Evolutionary conservation across 2,888 invertebrate species (phyloP).

Genomic region (Chironomus tentans): DNA sequence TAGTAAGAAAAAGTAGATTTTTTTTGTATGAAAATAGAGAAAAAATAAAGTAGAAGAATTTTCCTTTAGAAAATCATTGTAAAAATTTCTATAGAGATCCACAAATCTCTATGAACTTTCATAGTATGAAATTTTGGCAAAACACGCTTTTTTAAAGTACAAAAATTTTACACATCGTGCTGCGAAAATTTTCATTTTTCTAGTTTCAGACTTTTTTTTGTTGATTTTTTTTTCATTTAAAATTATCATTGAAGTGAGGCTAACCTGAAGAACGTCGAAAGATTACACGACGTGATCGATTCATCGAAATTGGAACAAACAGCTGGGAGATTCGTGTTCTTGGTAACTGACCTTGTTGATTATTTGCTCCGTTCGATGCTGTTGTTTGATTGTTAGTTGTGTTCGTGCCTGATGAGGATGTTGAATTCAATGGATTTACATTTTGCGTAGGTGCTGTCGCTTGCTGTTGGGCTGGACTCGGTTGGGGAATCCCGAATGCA

Average conservation of each 20-base stretch:
- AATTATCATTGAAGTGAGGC: background rate
- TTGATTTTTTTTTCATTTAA: background rate
- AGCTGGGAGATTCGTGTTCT: slow-evolving; percentile 26
- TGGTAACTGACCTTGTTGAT: slow-evolving; percentile 28
- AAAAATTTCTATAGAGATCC: too few relatives aligned
- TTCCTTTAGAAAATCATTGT: too few relatives aligned
- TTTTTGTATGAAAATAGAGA: too few relatives aligned
- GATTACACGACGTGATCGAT: slow-evolving; percentile 15
- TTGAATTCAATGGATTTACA: slow-evolving; percentile 29
- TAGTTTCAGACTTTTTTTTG: background rate
- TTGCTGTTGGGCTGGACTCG: slow-evolving; percentile 32
- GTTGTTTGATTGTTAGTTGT: slow-evolving; percentile 30
- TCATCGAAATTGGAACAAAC: slow-evolving; percentile 23
- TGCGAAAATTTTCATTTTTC: background rate
- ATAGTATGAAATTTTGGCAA: background rate
- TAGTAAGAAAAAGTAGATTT: too few relatives aligned
- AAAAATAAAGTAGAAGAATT: too few relatives aligned
- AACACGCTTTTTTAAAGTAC: background rate
- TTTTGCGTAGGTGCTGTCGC: slow-evolving; percentile 30
- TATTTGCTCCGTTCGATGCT: slow-evolving; percentile 29
- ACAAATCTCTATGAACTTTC: too few relatives aligned
- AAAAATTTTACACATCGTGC: background rate
- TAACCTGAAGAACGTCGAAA: slow-evolving; percentile 25
- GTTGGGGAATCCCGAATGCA: slow-evolving; percentile 39
- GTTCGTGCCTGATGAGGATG: slow-evolving; percentile 32